These are phyloP conservation scores for Macheiramphus alcinus DNA, from an alignment of 2,113 vertebrate species.

Conservation along the genomic window DNA sequence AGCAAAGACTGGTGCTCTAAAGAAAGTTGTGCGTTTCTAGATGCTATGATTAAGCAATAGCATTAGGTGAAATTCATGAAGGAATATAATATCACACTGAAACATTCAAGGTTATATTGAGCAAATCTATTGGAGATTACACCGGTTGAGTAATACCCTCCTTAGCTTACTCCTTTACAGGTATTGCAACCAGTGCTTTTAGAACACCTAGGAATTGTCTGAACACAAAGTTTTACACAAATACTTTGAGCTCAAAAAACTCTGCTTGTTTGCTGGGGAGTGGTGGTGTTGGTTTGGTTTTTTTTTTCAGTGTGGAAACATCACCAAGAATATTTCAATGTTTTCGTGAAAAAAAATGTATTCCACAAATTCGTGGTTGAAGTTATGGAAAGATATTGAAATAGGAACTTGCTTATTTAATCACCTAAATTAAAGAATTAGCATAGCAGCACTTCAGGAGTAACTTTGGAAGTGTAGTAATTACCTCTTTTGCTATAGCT, in stretches of 20 bases:
- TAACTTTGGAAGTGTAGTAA: not conserved
- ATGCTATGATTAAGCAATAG: not conserved
- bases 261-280: not conserved
- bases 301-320: not conserved
- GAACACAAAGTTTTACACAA: not conserved
- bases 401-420: not conserved
- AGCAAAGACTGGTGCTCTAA: not conserved
- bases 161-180: not conserved
- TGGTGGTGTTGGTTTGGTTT: not conserved
- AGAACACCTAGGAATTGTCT: not conserved
- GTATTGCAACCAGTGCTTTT: not conserved
- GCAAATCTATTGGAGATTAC: not conserved
- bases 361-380: not conserved
- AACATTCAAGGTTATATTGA: not conserved
- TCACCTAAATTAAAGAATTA: not conserved
- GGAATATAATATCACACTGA: not conserved
- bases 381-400: not conserved
- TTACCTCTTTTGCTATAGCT: not conserved
- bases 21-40: not conserved
- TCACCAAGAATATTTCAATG: not conserved
- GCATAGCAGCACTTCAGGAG: not conserved
- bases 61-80: not conserved
- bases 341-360: not conserved
- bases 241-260: not conserved
- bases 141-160: not conserved